A percentile compares a stretch with the other conserved stretches of the same genome.
Conservation (phyloP, 37 sponge, comb jelly and placozoan species). For the Theonella swinhoei region DNA sequence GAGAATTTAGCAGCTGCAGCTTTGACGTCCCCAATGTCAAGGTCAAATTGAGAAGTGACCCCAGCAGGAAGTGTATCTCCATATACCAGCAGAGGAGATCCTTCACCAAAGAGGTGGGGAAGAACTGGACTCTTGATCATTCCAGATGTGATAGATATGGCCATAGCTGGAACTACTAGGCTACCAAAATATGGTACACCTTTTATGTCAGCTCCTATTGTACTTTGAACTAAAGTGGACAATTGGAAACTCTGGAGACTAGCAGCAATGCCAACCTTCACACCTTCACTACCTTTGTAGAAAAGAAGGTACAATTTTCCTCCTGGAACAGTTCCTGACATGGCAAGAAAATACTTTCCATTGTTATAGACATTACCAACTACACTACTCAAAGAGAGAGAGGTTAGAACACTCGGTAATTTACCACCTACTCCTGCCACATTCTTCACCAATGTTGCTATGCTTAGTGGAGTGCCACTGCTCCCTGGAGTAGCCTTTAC, state of each 20-base stretch:
- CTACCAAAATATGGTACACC: not conserved
- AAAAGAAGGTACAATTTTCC: not conserved
- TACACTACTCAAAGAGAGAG: not conserved
- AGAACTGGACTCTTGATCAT: not conserved
- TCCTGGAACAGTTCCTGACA: not conserved
- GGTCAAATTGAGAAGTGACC: not conserved
- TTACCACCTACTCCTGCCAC: not conserved
- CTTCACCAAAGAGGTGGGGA: not conserved
- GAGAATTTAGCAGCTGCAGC: not conserved
- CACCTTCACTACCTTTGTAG: not conserved
- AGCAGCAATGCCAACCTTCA: not conserved
- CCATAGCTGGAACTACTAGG: not conserved
- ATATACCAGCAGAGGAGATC: not conserved
- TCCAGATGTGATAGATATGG: not conserved
- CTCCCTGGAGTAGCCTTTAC: not conserved
- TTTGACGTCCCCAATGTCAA: not conserved
- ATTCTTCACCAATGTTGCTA: not conserved
- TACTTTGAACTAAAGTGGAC: not conserved
- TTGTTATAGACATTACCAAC: not conserved
- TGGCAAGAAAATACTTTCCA: not conserved
- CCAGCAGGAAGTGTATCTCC: not conserved
- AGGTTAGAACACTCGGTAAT: not conserved
- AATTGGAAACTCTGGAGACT: not conserved
- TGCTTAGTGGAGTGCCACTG: not conserved
- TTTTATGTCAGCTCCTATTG: not conserved